Evolutionary conservation across 2,113 vertebrate genomes (phyloP), one percentile per base, ranked within the genome.

Genomic region (Beaufortia kweichowensis): DNA sequence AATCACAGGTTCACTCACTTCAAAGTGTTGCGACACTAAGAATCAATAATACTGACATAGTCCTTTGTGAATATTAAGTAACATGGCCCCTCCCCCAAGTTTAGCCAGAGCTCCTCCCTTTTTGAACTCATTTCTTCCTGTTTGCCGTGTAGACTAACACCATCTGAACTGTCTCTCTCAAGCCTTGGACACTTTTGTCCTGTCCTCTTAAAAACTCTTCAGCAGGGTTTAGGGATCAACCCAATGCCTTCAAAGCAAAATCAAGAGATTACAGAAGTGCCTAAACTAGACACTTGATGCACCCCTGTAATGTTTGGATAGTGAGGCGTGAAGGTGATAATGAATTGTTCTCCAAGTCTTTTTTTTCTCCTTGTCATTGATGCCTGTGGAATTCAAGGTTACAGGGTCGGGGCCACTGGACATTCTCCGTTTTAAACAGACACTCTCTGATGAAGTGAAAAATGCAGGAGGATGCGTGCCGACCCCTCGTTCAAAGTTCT

Each of bases 231-330:
- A 31, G 59, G 43, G 26, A 59, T 56, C 8, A 26, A 14, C 33
- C 10, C 28, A 26, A 11, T 66, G 73, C 11, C 21, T 57, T 53
- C 0, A 56, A 33, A 82, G 60, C 79, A 78, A 66, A 76, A 24
- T 69, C 65, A 70, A 77, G 80, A 88, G 85, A 86, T 83, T 86
- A 82, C 75, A 81, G 80, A 88, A 88, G 87, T 90, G 88, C 85
- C 87, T 87, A 81, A 72, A 60, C 14, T 1, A 23, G 19, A 39
- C 17, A 3, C n/a, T 84, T 74, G 69, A 64, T 53, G 62, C 78
- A 79, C 60, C 46, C 74, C 19, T 79, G 80, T 76, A 74, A 84
- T 71, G 68, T 77, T 61, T 28, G 64, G 67, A 82, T 82, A 59
- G 19, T 62, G 60, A n/a, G 31, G 53, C 0, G 28, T 57, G 67